Percentiles rank a stretch among this genome's conserved stretches.
phyloP scores from a whole-genome alignment of 2,797 vertebrate genomes.

The Chloroceryle inda region DNA sequence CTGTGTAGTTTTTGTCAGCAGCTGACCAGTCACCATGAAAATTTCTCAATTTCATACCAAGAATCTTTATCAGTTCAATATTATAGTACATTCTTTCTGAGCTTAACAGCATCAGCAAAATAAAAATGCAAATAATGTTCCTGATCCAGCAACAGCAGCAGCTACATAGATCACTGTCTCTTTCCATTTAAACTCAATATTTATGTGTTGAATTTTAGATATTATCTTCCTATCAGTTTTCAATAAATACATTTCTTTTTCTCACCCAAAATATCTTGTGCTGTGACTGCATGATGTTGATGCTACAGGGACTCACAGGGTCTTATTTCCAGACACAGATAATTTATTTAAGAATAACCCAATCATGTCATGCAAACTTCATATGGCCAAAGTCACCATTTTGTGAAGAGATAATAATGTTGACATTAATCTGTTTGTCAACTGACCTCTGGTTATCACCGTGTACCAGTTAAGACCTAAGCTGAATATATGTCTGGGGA shows the following conservation, averaged over 20 bases:
- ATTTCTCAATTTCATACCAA: constrained; percentile 38
- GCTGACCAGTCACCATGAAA: not conserved
- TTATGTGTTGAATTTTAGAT: constrained; percentile 73
- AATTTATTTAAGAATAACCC: constrained; percentile 75
- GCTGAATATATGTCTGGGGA: not conserved
- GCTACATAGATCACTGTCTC: not conserved
- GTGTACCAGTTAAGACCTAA: not conserved
- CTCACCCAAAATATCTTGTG: constrained; percentile 27
- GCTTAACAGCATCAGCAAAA: constrained; percentile 63
- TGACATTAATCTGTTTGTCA: not conserved
- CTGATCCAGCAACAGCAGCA: constrained; percentile 36
- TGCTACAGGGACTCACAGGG: not conserved
- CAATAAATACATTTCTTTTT: constrained; percentile 36
- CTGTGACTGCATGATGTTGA: constrained; percentile 30
- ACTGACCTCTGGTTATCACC: constrained; percentile 3
- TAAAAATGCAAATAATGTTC: constrained; percentile 73
- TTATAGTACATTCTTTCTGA: not conserved
- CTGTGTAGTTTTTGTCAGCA: not conserved
- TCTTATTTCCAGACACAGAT: constrained; percentile 72
- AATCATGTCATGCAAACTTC: constrained; percentile 55
- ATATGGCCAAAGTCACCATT: not conserved
- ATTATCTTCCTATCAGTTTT: constrained; percentile 56
- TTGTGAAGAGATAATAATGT: not conserved
- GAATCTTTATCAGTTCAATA: constrained; percentile 34
- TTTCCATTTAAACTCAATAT: not conserved